Evolutionary conservation across 1,140 invertebrate genomes (phyloP), one percentile per base, ranked within the genome.

Genomic region (Cyclina sinensis): DNA sequence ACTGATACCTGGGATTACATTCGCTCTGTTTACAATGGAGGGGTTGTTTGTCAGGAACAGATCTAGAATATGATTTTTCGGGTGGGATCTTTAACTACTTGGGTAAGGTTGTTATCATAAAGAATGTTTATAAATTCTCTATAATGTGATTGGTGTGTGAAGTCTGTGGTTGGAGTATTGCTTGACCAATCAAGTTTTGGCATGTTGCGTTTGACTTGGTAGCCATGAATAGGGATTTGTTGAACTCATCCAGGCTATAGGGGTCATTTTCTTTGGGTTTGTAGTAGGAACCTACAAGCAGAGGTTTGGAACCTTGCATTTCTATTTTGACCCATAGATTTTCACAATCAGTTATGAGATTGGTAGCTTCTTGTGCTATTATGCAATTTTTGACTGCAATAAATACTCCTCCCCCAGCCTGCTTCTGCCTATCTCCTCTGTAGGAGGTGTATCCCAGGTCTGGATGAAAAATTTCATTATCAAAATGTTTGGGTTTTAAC

Each of bases 341-440:
- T 16, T 46, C 46, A 21, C 37, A 18, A 24, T 78, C 37, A 46
- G 37, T 46, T n/a, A n/a, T n/a, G n/a, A n/a, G n/a, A n/a, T n/a
- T n/a, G n/a, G n/a, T n/a, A n/a, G n/a, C n/a, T 46, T 78, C 35
- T 39, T 78, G 37, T 12, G 51, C 78, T n/a, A 24, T 59, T 4
- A 80, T 57, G 39, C n/a, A 30, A 24, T 80, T 57, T 57, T 27
- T 80, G 4, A 80, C 51, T 9, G 78, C 46, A 80, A 80, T 80
- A 43, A 32, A 80, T 32, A 80, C 24, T 21, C 46, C 46, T 24
- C 27, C 74, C 7, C 74, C 46, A 14, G 16, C 37, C 37, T 78
- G 74, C 3, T 51, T 51, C 7, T 21, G 7, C 24, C 78, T 27
- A 35, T 80, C 78, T 27, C 78, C 27, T 32, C 48, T 2, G 43